Evolutionary conservation across 2,797 vertebrate species (phyloP).

Genomic region (Lacerta viridis): DNA sequence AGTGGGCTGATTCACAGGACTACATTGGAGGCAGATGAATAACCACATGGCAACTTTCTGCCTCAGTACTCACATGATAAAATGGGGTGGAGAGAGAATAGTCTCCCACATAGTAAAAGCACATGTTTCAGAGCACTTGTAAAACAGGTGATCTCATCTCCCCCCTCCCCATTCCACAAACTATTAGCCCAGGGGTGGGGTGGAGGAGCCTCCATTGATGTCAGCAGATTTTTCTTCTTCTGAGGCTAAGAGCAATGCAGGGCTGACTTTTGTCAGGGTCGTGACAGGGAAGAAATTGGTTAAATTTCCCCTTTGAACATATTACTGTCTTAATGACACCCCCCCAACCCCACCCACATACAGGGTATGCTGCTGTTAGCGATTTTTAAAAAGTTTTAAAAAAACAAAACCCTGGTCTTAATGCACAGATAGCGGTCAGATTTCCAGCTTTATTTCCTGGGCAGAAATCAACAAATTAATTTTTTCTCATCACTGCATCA

Average conservation of each 20-base stretch:
- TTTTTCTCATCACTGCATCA: background rate
- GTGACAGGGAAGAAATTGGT: background rate
- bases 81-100: background rate
- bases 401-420: no score
- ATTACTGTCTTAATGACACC: background rate
- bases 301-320: background rate
- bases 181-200: no score
- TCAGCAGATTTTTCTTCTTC: background rate
- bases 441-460: background rate
- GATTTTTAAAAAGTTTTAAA: no score
- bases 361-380: no score
- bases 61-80: background rate
- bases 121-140: background rate
- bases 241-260: background rate
- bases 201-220: background rate
- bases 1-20: constrained; percentile 10
- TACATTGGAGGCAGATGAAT: background rate
- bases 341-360: no score
- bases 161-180: no score
- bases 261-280: background rate
- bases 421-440: background rate
- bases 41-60: background rate
- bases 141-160: background rate
- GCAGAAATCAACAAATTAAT: background rate
- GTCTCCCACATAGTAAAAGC: background rate